Base-by-base conservation (phyloP, 2,113 vertebrate genomes). In the Amazona guildingii region DNA sequence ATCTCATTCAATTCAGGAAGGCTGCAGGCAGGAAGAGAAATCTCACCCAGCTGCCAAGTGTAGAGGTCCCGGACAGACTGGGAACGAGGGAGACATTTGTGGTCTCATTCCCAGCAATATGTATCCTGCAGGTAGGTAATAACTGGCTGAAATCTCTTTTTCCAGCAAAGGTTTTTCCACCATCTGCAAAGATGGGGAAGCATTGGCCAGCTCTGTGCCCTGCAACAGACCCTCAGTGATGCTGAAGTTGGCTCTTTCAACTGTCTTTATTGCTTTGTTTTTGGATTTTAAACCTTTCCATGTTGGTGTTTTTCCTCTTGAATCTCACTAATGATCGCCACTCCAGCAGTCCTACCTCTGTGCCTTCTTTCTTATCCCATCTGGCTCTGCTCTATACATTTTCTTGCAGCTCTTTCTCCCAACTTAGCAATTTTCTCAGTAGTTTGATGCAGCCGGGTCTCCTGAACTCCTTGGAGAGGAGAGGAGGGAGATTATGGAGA, bases 251-350 rank as follows among this genome's bases (percentile, higher is more conserved):
- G 43, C 48, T 43, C 27, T 76, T 88, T 10, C 67, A 61, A 7
- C 10, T 37, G 3, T 24, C 62, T 75, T 84, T 10, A 10, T 31
- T 49, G 59, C 55, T 81, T 54, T 31, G 19, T 62, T 37, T 85
- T 63, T 3, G 1, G 33, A 41, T 84, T 87, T 84, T 48, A 70
- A 49, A 68, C 21, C 24, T 82, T 81, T 44, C 44, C 29, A 14
- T n/a, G 31, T 28, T 78, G 46, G 9, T 72, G 37, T 39, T 90
- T 93, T 82, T 59, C 43, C 21, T 61, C 19, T 31, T 69, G 23
- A 83, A 39, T 77, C 12, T 39, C 48, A 35, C 57, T 49, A 14
- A 18, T 1, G 5, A 54, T 54, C 6, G 0, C 28, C 6, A 1
- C 29, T 18, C 57, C 83, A 55, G 43, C 78, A 46, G 51, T 73